A percentile compares a stretch with the other conserved stretches of the same genome.
These are phyloP conservation scores for Asobara japonica DNA, from an alignment of 1,140 invertebrate genomes.

Conservation along the genomic window DNA sequence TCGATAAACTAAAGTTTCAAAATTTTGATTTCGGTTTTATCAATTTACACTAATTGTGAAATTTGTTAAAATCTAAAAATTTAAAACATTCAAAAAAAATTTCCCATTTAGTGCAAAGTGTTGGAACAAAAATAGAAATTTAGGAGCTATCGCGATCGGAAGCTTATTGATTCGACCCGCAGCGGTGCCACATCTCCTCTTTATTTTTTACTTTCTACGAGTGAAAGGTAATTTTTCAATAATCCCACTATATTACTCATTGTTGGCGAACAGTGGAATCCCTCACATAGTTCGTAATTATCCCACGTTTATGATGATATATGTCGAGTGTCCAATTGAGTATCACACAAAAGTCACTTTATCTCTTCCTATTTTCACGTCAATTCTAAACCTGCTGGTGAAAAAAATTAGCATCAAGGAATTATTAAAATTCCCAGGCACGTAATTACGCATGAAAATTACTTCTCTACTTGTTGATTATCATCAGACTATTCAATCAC, in stretches of 20 bases:
- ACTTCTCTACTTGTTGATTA: neutral
- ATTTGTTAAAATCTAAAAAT: too few relatives aligned
- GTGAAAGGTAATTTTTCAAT: constrained; percentile 41
- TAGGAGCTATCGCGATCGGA: too few relatives aligned
- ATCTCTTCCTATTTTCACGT: constrained; percentile 5
- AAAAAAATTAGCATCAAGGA: neutral
- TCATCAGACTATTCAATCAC: neutral
- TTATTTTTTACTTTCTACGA: constrained; percentile 34
- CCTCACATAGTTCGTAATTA: constrained; percentile 30
- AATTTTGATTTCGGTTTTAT: too few relatives aligned
- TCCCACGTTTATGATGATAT: constrained; percentile 33
- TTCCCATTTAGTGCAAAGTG: too few relatives aligned
- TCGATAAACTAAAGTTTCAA: too few relatives aligned
- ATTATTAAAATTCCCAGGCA: too few relatives aligned
- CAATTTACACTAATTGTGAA: too few relatives aligned
- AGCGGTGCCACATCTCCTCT: too few relatives aligned
- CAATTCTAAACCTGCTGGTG: neutral
- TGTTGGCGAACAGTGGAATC: constrained; percentile 26
- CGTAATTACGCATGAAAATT: neutral
- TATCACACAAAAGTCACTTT: constrained; percentile 19
- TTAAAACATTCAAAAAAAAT: too few relatives aligned
- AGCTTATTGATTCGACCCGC: too few relatives aligned
- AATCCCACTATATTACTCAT: constrained; percentile 24
- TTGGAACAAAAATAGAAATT: too few relatives aligned
- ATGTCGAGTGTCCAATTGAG: constrained; percentile 31